Evolutionary conservation across 2,797 vertebrate genomes (phyloP).

Genomic region (Fistularia tabacaria): DNA sequence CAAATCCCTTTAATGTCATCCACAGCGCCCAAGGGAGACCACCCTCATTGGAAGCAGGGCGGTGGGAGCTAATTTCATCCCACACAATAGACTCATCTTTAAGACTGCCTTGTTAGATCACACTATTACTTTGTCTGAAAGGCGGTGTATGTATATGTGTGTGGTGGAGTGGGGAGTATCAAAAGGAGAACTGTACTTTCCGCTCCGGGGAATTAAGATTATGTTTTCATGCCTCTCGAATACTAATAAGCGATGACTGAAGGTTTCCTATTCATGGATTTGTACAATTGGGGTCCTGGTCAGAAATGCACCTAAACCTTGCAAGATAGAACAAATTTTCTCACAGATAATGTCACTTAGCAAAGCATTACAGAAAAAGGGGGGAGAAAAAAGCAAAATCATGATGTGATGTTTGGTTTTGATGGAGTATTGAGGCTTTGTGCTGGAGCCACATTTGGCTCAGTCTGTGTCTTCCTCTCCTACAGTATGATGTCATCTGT

Average conservation of each 20-base stretch:
- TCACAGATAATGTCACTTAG: conserved; percentile 41
- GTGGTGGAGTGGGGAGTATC: conserved; percentile 20
- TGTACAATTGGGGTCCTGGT: conserved; percentile 38
- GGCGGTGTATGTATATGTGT: conserved; percentile 18
- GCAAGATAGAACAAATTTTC: conserved; percentile 48
- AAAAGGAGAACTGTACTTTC: conserved; percentile 41
- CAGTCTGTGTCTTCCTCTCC: conserved; percentile 22
- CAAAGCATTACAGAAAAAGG: conserved; percentile 21
- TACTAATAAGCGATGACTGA: conserved; percentile 64
- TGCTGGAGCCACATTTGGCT: conserved; percentile 37
- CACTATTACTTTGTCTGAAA: conserved; percentile 38
- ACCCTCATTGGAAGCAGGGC: conserved; percentile 71
- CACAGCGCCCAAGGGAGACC: conserved; percentile 69
- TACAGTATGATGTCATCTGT: conserved; percentile 71
- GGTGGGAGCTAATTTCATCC: conserved; percentile 72
- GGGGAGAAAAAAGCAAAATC: conserved; percentile 28
- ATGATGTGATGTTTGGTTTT: conserved; percentile 35
- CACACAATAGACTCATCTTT: conserved; percentile 72
- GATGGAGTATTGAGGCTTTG: conserved; percentile 49
- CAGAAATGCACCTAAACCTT: too few species aligned
- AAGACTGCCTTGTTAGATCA: conserved; percentile 61
- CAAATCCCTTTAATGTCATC: conserved; percentile 73
- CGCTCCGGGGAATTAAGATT: conserved; percentile 74
- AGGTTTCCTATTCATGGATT: conserved; percentile 41
- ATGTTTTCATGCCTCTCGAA: conserved; percentile 71